Evolutionary conservation across 2,888 invertebrate genomes (phyloP).

Genomic region (Diploptera punctata): DNA sequence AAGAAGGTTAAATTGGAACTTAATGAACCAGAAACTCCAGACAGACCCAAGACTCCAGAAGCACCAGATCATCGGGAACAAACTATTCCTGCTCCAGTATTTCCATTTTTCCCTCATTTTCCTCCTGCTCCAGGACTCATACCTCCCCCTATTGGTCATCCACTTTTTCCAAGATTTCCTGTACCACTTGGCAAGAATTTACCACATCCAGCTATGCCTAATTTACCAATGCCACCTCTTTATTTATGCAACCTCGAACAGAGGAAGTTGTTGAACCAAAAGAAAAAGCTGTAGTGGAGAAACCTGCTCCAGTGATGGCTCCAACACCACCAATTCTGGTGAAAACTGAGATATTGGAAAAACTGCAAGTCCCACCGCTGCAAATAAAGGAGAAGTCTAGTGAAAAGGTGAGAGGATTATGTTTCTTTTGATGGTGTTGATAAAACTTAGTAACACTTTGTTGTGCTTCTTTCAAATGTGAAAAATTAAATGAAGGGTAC

Average conservation of each 20-base stretch:
- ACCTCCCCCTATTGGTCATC: conserved; percentile 63
- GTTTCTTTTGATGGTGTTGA: too few species aligned
- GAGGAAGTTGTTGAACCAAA: conserved; percentile 15
- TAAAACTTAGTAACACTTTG: too few species aligned
- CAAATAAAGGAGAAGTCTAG: conserved; percentile 31
- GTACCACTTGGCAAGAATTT: conserved; percentile 48
- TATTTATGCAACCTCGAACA: conserved; percentile 38
- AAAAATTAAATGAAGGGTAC: too few species aligned
- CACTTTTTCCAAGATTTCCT: conserved; percentile 58
- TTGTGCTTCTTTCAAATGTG: too few species aligned
- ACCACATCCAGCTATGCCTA: conserved; percentile 63
- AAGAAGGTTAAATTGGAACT: conserved; percentile 39
- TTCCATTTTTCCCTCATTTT: conserved; percentile 53
- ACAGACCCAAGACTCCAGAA: conserved; percentile 55
- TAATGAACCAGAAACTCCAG: conserved; percentile 48
- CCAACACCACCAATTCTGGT: background rate
- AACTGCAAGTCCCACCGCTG: background rate
- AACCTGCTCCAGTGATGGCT: background rate
- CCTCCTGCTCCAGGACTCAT: conserved; percentile 60
- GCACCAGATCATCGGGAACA: conserved; percentile 48
- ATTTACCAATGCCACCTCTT: conserved; percentile 61
- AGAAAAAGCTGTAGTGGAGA: conserved; percentile 24
- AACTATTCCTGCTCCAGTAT: conserved; percentile 57
- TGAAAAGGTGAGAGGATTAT: conserved; percentile 34
- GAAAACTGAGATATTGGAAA: conserved; percentile 21